These are phyloP conservation scores for Labeo calbasu DNA, from an alignment of 2,797 vertebrate species.

Conservation along the genomic window DNA sequence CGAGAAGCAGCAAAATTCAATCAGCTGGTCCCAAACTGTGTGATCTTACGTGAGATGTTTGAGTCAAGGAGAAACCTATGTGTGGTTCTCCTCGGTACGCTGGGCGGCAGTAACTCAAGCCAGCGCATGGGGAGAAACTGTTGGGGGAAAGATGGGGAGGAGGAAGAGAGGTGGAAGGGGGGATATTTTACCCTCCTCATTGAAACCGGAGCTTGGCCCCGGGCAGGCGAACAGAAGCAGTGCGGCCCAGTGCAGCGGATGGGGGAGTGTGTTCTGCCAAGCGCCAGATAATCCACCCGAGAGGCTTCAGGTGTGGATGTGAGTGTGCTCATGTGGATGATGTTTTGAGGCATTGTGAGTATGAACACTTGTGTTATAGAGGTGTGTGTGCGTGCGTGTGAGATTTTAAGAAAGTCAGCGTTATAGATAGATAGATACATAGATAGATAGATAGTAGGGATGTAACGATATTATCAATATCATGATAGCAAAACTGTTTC, in stretches of 20 bases:
- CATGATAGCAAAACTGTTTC: not conserved
- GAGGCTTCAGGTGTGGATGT: conserved; percentile 70
- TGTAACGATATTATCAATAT: too few species aligned
- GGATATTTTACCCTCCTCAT: conserved; percentile 79
- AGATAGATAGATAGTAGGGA: not conserved
- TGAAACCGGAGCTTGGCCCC: conserved; percentile 83
- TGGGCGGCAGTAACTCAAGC: conserved; percentile 60
- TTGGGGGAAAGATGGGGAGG: conserved; percentile 64
- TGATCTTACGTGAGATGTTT: conserved; percentile 19
- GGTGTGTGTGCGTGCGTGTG: conserved; percentile 6
- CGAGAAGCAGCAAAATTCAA: conserved; percentile 6
- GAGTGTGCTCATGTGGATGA: conserved; percentile 40
- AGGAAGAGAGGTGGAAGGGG: conserved; percentile 66
- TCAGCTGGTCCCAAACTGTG: conserved; percentile 15
- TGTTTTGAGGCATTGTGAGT: conserved; percentile 13
- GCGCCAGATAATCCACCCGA: conserved; percentile 76
- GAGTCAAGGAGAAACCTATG: conserved; percentile 30
- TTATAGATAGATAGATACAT: not conserved
- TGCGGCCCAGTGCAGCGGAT: conserved; percentile 62
- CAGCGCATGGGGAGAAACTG: conserved; percentile 31
- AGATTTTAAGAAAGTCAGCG: not conserved
- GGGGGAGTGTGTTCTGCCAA: conserved; percentile 64
- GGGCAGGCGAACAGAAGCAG: conserved; percentile 79
- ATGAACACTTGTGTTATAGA: not conserved
- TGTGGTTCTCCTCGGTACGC: conserved; percentile 69